Conservation (phyloP, 1,140 invertebrate genomes). For the Stenopsyche tienmushanensis region DNA sequence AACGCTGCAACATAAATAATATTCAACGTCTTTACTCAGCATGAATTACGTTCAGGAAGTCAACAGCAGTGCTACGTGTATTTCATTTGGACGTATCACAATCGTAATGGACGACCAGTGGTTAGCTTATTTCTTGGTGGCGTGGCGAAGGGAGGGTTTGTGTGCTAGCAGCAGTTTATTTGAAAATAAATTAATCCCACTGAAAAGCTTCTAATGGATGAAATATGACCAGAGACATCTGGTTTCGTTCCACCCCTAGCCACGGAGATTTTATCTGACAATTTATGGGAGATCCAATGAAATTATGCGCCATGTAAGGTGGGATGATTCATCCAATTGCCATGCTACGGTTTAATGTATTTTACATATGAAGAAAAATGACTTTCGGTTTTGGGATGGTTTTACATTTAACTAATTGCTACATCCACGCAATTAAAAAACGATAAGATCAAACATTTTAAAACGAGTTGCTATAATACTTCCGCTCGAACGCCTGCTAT, state of each 20-base stretch:
- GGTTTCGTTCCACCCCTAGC: slow-evolving; percentile 26
- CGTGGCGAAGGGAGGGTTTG: slow-evolving; percentile 11
- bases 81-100: slow-evolving; percentile 3
- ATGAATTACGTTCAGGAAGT: too few relatives aligned
- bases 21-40: too few relatives aligned
- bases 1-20: too few relatives aligned
- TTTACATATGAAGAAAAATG: too few relatives aligned
- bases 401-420: too few relatives aligned
- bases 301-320: slow-evolving; percentile 27
- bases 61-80: too few relatives aligned
- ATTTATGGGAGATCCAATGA: slow-evolving; percentile 38
- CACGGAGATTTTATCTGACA: slow-evolving; percentile 34
- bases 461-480: too few relatives aligned
- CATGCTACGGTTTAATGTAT: too few relatives aligned
- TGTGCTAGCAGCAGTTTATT: slow-evolving; percentile 38
- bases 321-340: slow-evolving; percentile 19
- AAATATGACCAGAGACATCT: slow-evolving; percentile 41
- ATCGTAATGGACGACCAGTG: background rate
- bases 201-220: slow-evolving; percentile 42
- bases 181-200: slow-evolving; percentile 42
- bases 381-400: too few relatives aligned
- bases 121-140: slow-evolving; percentile 17
- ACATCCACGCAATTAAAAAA: too few relatives aligned
- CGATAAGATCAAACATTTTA: too few relatives aligned
- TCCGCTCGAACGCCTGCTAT: too few relatives aligned